These are phyloP conservation scores for Oplegnathus fasciatus DNA, from an alignment of 2,113 vertebrate species.

Conservation along the genomic window DNA sequence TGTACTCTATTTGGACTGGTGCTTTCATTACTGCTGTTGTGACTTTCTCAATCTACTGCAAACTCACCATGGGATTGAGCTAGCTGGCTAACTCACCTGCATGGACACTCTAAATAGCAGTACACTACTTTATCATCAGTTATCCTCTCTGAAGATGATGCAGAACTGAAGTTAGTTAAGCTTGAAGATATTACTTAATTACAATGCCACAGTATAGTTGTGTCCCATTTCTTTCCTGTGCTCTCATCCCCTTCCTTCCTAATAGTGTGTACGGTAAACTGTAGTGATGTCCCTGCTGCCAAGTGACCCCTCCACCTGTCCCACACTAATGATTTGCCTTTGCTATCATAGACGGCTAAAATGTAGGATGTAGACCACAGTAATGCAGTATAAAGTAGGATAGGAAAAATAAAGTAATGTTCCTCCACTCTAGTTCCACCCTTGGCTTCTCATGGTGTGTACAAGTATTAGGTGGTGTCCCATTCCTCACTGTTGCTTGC, in stretches of 20 bases:
- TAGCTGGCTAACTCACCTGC: slow-evolving; percentile 30
- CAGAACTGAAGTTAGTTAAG: not conserved
- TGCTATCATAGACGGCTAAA: not conserved
- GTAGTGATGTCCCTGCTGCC: not conserved
- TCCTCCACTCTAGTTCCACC: too few relatives aligned
- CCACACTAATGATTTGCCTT: not conserved
- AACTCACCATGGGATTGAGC: slow-evolving; percentile 13
- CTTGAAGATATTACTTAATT: not conserved
- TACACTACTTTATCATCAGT: not conserved
- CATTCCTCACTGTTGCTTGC: not conserved
- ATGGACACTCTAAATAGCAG: not conserved
- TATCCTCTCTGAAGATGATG: not conserved
- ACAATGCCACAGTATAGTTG: not conserved
- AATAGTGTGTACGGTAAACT: not conserved
- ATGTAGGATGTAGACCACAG: not conserved
- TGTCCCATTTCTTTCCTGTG: not conserved
- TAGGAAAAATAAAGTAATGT: not conserved
- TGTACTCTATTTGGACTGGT: slow-evolving; percentile 16
- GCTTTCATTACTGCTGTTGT: slow-evolving; percentile 11
- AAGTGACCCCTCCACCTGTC: not conserved
- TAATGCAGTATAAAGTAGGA: not conserved
- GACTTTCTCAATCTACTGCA: not conserved
- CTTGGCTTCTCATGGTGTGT: too few relatives aligned
- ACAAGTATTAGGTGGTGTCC: not conserved
- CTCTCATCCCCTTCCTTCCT: not conserved